Conservation (phyloP, 2,888 invertebrate species). For the Argyra leucocephala region DNA sequence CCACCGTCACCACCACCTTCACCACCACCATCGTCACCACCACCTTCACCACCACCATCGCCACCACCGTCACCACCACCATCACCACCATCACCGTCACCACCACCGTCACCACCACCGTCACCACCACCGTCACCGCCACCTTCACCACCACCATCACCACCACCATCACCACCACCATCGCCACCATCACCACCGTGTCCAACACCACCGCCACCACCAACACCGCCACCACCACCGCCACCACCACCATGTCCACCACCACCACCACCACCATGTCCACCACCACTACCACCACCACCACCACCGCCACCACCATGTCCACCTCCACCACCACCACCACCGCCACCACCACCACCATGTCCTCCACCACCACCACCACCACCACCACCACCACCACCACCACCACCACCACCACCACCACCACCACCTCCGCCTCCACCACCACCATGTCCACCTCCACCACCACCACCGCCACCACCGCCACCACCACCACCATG, state of each 20-base stretch:
- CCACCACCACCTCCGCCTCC: too few species aligned
- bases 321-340: background rate
- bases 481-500: too few species aligned
- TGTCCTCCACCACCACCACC: background rate
- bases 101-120: background rate
- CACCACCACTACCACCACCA: background rate
- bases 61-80: slow-evolving; percentile 15
- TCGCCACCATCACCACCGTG: background rate
- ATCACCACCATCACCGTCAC: slow-evolving; percentile 7
- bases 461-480: too few species aligned
- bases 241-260: too few species aligned
- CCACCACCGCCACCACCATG: background rate
- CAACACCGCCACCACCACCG: slow-evolving; percentile 15
- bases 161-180: background rate
- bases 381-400: slow-evolving; percentile 11
- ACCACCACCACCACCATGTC: too few species aligned
- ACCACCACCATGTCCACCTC: too few species aligned
- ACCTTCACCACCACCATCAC: slow-evolving; percentile 9
- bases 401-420: too few species aligned
- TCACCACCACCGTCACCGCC: background rate
- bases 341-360: background rate
- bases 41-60: slow-evolving; percentile 13
- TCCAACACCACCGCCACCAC: too few species aligned
- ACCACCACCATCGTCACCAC: slow-evolving; percentile 12
- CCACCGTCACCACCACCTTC: too few species aligned